Conservation (phyloP, 2,888 invertebrate species). For the Cantharis flavilabris region DNA sequence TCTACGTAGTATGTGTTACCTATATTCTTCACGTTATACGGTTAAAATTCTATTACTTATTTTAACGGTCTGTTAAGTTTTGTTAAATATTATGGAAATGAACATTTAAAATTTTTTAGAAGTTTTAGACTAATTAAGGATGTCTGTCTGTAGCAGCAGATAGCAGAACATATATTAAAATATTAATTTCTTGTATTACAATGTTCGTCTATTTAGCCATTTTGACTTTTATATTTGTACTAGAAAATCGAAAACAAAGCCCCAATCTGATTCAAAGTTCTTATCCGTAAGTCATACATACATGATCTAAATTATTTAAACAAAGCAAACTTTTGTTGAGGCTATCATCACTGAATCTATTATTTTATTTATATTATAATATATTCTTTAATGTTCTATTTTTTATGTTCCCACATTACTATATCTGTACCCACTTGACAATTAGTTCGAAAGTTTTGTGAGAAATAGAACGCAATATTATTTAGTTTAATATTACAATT, state of each 20-base stretch:
- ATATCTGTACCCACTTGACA: not conserved
- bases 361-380: not conserved
- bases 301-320: not conserved
- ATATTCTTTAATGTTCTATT: not conserved
- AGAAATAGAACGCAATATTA: slow-evolving; percentile 1
- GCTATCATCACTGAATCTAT: not conserved
- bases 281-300: not conserved
- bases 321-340: not conserved
- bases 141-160: too few species aligned
- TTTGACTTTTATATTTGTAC: not conserved
- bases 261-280: not conserved
- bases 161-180: not conserved
- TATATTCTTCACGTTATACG: too few species aligned
- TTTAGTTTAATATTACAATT: not conserved
- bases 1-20: too few species aligned
- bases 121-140: too few species aligned
- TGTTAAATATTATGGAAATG: too few species aligned
- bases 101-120: too few species aligned
- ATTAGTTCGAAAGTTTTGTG: slow-evolving; percentile 3
- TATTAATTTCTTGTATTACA: not conserved
- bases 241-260: not conserved
- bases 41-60: too few species aligned
- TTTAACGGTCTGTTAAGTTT: too few species aligned
- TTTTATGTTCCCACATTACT: not conserved
- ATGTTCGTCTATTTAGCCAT: not conserved